A percentile compares a stretch with the other conserved stretches of the same genome.
Evolutionary conservation across 2,113 vertebrate genomes (phyloP).

Genomic region (Brachypodius melanocephalos): DNA sequence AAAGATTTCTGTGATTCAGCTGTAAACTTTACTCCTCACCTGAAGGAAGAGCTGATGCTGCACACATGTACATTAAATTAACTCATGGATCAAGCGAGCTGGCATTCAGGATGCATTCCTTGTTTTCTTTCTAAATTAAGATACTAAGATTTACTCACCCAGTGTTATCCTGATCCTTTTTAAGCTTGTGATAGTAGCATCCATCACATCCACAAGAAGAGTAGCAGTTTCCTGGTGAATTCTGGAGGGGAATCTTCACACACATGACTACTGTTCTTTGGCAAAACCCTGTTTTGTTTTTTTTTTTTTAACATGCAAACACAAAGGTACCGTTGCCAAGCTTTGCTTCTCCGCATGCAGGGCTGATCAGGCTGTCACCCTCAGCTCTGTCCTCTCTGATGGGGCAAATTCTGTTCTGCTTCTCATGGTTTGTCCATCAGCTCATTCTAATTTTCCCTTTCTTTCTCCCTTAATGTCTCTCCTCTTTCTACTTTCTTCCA

Average conservation of each 20-base stretch:
- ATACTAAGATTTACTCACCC: not conserved
- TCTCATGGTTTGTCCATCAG: not conserved
- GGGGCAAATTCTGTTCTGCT: not conserved
- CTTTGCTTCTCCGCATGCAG: not conserved
- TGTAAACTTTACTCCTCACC: not conserved
- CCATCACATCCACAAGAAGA: not conserved
- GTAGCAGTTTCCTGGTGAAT: not conserved
- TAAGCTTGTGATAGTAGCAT: not conserved
- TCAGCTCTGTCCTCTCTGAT: not conserved
- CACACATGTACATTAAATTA: accelerated
- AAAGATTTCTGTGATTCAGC: not conserved
- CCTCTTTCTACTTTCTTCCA: not conserved
- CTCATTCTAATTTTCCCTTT: not conserved
- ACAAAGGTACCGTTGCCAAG: not conserved
- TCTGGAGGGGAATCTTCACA: not conserved
- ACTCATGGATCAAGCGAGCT: not conserved
- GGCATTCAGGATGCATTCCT: not conserved
- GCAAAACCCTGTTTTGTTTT: not conserved
- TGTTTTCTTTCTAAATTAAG: not conserved
- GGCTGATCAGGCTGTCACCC: not conserved
- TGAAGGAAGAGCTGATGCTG: not conserved
- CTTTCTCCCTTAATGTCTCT: not conserved
- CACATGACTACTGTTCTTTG: not conserved
- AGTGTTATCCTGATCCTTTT: not conserved
- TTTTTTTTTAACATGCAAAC: not conserved